A percentile compares a stretch with the other conserved stretches of the same genome.
These are phyloP conservation scores for Holacanthus passer DNA, from an alignment of 2,113 vertebrate species.

Conservation along the genomic window DNA sequence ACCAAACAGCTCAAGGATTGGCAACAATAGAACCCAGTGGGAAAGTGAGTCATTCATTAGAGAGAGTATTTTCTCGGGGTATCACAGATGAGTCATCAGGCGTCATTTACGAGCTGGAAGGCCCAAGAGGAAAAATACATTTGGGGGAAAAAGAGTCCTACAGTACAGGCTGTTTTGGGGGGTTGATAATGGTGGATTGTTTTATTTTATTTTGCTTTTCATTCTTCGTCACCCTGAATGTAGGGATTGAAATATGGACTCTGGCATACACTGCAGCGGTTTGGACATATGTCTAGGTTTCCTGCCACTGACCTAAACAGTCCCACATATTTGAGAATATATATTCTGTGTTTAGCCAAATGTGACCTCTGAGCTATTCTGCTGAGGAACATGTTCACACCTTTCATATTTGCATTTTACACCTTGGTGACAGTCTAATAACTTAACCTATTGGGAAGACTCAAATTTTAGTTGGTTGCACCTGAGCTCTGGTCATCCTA, in stretches of 20 bases:
- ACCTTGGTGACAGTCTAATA: conserved; percentile 7
- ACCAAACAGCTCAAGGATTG: conserved; percentile 6
- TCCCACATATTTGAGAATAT: neutral
- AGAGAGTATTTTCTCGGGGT: neutral
- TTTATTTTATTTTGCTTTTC: neutral
- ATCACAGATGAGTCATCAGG: conserved; percentile 19
- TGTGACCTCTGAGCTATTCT: conserved; percentile 4
- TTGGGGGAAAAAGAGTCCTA: neutral
- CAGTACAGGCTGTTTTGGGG: neutral
- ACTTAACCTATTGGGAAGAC: neutral
- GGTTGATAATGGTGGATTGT: neutral
- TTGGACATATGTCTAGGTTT: neutral
- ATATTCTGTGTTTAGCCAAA: neutral
- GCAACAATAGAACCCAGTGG: neutral
- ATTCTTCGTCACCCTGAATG: neutral
- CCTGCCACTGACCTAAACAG: neutral
- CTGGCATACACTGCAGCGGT: neutral
- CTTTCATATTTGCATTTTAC: conserved; percentile 23
- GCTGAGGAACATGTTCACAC: conserved; percentile 17
- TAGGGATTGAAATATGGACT: neutral
- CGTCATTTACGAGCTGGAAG: neutral
- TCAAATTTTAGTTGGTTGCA: conserved; percentile 26
- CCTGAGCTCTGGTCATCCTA: neutral
- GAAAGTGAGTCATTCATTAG: conserved; percentile 22
- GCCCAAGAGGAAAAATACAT: conserved; percentile 1